Percentiles rank a stretch among this genome's conserved stretches.
Evolutionary conservation across 2,113 vertebrate species (phyloP).

Genomic region (Alligator sinensis): DNA sequence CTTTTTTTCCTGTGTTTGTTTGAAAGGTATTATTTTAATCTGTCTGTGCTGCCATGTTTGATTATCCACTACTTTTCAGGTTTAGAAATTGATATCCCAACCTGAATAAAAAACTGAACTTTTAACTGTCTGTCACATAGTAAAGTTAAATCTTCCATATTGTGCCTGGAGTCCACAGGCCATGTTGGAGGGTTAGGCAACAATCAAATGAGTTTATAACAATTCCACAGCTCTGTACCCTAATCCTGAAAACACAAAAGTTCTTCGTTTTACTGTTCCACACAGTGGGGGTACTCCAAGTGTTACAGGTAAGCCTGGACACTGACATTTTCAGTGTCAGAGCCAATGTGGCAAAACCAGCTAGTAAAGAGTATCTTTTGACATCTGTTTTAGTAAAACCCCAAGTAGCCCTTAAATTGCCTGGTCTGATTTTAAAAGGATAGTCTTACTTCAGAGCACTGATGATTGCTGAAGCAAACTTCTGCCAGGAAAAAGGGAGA

Average conservation of each 20-base stretch:
- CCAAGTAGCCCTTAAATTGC: neutral
- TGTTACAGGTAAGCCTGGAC: neutral
- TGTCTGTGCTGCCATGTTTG: neutral
- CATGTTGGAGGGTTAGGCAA: too few species aligned
- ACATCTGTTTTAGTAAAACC: neutral
- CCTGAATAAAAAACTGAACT: neutral
- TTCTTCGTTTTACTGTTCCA: neutral
- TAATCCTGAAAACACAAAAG: neutral
- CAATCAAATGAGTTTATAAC: too few species aligned
- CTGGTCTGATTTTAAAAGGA: neutral
- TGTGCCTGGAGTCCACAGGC: neutral
- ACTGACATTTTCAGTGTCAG: neutral
- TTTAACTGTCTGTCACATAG: neutral
- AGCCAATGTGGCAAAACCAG: neutral
- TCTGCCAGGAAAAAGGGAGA: neutral
- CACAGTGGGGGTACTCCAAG: neutral
- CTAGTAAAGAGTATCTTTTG: neutral
- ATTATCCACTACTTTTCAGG: neutral
- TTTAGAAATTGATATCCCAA: neutral
- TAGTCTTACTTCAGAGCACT: neutral
- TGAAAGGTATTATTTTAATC: neutral
- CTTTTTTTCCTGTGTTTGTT: neutral
- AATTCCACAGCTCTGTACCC: neutral
- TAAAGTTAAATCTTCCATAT: neutral
- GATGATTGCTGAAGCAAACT: neutral